Base-by-base conservation (phyloP, 2,797 vertebrate genomes). In the Buphagus erythrorhynchus region DNA sequence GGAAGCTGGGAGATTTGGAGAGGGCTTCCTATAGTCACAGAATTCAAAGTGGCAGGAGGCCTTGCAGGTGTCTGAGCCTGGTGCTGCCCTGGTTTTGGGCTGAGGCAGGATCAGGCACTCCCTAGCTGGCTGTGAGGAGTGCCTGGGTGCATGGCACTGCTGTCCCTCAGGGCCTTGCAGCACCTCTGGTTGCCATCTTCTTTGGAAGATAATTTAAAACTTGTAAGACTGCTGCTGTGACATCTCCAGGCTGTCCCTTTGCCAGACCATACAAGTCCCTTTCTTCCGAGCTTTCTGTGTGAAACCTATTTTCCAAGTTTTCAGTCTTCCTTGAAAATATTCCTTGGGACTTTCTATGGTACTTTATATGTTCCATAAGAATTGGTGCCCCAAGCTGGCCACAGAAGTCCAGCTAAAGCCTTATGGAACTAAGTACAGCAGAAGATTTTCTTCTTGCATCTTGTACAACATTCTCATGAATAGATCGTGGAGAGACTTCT, bases 31-130 rank as follows among this genome's bases (percentile, higher is more conserved):
- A 0, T n/a, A 20, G 31, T n/a, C 2, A 0, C 42, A 61, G 72
- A 28, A 18, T 28, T 31, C 4, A 4, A 35, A 61, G 25, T 4
- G 9, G 45, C 19, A 43, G 29, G 62, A 75, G 28, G 58, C 26
- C 46, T 68, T 33, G 45, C 2, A 52, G 33, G 16, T 58, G n/a
- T 35, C 61, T 6, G 19, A 81, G 54, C 18, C 29, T 36, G 43
- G 14, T 0, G 0, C 77, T 71, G 24, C 9, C 48, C 57, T 22
- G 13, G 46, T 67, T 77, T 54, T 25, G n/a, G 35, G 52, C 62
- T 69, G 57, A 73, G 67, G 36, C 26, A 46, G 49, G 57, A 43
- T 57, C 4, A 9, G 81, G 18, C 40, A 26, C 48, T 82, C 0
- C 0, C 40, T 10, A 16, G 28, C 25, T 52, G 55, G n/a, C 59